Percentiles rank a stretch among this genome's conserved stretches.
phyloP scores from a whole-genome alignment of 2,888 invertebrate species.

The Brenthis daphne region DNA sequence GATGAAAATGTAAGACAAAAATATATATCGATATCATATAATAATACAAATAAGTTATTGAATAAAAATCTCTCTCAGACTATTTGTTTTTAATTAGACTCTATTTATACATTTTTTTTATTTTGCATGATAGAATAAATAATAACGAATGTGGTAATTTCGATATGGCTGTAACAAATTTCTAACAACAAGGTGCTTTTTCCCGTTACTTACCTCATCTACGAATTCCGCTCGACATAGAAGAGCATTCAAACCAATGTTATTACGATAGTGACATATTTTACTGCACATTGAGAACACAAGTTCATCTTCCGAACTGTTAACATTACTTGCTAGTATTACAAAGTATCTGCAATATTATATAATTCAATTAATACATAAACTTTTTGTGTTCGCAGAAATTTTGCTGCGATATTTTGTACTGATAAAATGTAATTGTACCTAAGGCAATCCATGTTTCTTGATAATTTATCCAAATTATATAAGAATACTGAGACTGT shows the following conservation, averaged over 20 bases:
- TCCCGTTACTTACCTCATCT: neutral
- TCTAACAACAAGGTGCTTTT: too few relatives aligned
- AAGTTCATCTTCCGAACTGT: slow-evolving; percentile 3
- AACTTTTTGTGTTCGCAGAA: too few relatives aligned
- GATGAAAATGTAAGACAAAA: too few relatives aligned
- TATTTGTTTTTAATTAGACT: too few relatives aligned
- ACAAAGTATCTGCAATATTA: neutral
- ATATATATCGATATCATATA: too few relatives aligned
- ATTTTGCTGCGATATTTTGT: neutral
- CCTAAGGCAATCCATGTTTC: neutral
- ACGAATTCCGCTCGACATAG: slow-evolving; percentile 9
- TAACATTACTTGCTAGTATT: neutral
- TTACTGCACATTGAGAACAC: slow-evolving; percentile 7
- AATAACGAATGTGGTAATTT: too few relatives aligned
- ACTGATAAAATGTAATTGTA: neutral
- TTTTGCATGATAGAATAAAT: too few relatives aligned
- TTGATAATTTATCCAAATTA: slow-evolving; percentile 1
- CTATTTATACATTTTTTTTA: too few relatives aligned
- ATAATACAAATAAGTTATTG: too few relatives aligned
- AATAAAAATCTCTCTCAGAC: too few relatives aligned
- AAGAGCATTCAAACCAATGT: slow-evolving; percentile 1
- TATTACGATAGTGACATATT: slow-evolving; percentile 10
- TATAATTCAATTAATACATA: neutral
- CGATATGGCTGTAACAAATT: too few relatives aligned
- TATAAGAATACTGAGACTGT: too few relatives aligned